Conservation (phyloP, 2,113 vertebrate species). For the Bufo gargarizans region DNA sequence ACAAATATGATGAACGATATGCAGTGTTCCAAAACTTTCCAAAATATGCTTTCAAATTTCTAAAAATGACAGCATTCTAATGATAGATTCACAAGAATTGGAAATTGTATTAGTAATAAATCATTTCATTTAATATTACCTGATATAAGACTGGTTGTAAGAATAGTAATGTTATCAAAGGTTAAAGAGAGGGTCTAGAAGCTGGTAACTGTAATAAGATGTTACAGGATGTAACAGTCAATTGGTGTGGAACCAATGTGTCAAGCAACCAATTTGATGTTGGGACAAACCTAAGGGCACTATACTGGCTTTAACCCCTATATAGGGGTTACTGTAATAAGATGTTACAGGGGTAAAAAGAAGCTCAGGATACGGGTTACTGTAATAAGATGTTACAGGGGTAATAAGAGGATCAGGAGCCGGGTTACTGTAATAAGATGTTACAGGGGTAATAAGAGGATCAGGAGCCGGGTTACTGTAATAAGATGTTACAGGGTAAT, state of each 20-base stretch:
- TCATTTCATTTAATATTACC: background rate
- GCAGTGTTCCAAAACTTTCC: background rate
- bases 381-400: background rate
- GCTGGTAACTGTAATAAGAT: too few species aligned
- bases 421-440: background rate
- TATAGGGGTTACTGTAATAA: background rate
- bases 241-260: too few species aligned
- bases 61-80: background rate
- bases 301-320: too few species aligned
- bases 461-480: background rate
- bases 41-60: background rate
- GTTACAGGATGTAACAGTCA: too few species aligned
- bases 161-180: background rate
- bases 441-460: slow-evolving; percentile 7
- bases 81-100: background rate
- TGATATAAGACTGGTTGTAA: background rate
- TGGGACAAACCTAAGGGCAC: too few species aligned
- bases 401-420: background rate
- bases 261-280: too few species aligned
- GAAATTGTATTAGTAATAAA: background rate
- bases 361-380: background rate
- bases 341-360: background rate
- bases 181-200: too few species aligned
- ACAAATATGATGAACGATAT: background rate
- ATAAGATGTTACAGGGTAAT: background rate